Conservation (phyloP, 1,140 invertebrate species). For the Drosophila jambulina region DNA sequence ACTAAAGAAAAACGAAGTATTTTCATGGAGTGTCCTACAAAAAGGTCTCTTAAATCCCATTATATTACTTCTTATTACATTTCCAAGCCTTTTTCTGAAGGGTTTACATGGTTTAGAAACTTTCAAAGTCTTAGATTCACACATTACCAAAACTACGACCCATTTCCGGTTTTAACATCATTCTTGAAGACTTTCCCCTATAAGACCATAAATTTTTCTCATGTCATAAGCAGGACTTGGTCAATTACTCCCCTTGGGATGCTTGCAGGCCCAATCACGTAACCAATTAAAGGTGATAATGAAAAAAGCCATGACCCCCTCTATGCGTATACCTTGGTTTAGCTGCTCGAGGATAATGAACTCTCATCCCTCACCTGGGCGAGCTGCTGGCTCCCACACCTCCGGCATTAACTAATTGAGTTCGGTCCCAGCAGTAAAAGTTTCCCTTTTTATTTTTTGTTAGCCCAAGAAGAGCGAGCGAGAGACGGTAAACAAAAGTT, state of each 20-base stretch:
- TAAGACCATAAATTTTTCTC: conserved; percentile 5
- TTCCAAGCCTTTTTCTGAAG: not conserved
- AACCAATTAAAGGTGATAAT: conserved; percentile 56
- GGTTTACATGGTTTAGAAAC: not conserved
- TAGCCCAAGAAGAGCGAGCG: conserved; percentile 14
- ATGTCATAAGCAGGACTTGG: conserved; percentile 16
- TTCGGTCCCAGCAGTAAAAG: conserved; percentile 47
- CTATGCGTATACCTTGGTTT: not conserved
- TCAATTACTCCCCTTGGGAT: conserved; percentile 23
- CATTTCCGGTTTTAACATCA: not conserved
- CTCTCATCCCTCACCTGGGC: conserved; percentile 25
- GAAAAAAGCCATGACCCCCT: conserved; percentile 27
- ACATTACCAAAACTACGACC: not conserved
- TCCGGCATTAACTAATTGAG: conserved; percentile 45
- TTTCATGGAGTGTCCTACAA: too few species aligned
- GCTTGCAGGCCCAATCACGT: conserved; percentile 37
- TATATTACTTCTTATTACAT: not conserved
- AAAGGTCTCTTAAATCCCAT: not conserved
- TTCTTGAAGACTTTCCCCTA: not conserved
- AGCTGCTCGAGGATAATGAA: conserved; percentile 43
- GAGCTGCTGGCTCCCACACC: conserved; percentile 11
- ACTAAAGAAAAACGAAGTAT: not conserved
- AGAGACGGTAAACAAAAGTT: conserved; percentile 45
- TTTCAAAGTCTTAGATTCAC: not conserved
- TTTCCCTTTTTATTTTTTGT: conserved; percentile 22